These are phyloP conservation scores for Trichogramma dendrolimi DNA, from an alignment of 2,888 invertebrate genomes.

Conservation along the genomic window DNA sequence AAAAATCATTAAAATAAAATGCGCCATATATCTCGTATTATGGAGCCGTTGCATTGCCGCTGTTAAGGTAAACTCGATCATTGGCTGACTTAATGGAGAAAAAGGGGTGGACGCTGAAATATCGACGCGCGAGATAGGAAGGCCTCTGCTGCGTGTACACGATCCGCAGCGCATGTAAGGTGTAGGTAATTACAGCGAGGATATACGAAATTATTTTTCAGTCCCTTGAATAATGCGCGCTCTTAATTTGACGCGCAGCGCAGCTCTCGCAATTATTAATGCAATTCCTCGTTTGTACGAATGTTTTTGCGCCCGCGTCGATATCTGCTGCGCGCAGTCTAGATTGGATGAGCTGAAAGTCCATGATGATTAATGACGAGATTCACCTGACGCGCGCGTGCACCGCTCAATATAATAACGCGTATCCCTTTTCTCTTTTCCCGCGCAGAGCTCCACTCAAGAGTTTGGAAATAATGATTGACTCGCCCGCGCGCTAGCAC, in stretches of 20 bases:
- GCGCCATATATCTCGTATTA: no score
- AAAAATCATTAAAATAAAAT: no score
- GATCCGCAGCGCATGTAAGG: not conserved
- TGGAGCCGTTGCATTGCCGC: no score
- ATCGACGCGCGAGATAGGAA: slow-evolving; percentile 2
- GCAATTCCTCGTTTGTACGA: slow-evolving; percentile 6
- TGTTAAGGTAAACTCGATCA: no score
- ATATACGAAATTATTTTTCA: slow-evolving; percentile 19
- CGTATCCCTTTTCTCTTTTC: no score
- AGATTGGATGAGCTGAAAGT: no score
- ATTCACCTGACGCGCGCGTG: no score
- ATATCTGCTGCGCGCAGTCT: no score
- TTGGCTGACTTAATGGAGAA: slow-evolving; percentile 10
- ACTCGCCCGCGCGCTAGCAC: slow-evolving; percentile 21
- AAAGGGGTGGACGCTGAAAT: slow-evolving; percentile 10
- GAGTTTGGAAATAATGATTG: slow-evolving; percentile 28
- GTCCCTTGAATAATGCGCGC: slow-evolving; percentile 21
- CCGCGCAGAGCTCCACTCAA: no score
- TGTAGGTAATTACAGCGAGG: slow-evolving; percentile 4
- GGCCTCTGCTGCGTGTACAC: not conserved
- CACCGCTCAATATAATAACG: no score
- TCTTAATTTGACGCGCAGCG: slow-evolving; percentile 19
- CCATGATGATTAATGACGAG: no score
- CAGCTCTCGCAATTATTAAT: slow-evolving; percentile 21
- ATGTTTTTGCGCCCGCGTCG: no score